Evolutionary conservation across 2,888 invertebrate species (phyloP).

Genomic region (Dasypogon diadema): DNA sequence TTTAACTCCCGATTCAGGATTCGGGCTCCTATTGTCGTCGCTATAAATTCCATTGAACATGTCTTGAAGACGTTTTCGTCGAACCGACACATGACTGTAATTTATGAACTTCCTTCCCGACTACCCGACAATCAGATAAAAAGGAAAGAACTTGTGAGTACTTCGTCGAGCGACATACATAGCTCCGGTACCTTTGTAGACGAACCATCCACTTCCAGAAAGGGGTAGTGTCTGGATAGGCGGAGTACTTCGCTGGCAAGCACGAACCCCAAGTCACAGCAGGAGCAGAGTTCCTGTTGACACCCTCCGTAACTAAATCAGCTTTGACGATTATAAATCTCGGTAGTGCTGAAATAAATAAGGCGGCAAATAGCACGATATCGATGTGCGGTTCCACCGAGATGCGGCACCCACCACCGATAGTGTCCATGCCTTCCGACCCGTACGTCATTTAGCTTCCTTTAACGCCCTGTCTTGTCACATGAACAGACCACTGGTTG

Average conservation of each 20-base stretch:
- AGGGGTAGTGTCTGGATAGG: constrained; percentile 26
- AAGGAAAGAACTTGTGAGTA: constrained; percentile 44
- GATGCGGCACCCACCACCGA: constrained; percentile 37
- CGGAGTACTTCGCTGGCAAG: constrained; percentile 44
- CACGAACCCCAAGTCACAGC: constrained; percentile 54
- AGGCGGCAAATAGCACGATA: constrained; percentile 51
- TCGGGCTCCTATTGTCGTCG: constrained; percentile 53
- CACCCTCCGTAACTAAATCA: constrained; percentile 56
- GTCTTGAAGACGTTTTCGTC: constrained; percentile 52
- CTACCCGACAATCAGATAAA: constrained; percentile 54
- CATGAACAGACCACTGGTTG: constrained; percentile 40
- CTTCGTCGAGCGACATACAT: not conserved
- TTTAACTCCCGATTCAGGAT: constrained; percentile 51
- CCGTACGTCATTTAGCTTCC: constrained; percentile 47
- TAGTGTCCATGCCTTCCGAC: constrained; percentile 39
- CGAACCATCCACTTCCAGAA: constrained; percentile 26
- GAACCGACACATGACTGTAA: constrained; percentile 54
- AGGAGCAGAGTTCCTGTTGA: constrained; percentile 56
- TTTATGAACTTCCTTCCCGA: constrained; percentile 57
- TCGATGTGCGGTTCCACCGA: constrained; percentile 34
- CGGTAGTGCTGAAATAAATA: constrained; percentile 54
- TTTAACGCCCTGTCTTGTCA: constrained; percentile 46
- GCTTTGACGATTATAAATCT: constrained; percentile 55
- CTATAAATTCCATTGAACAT: constrained; percentile 55
- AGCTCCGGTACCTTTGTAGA: constrained; percentile 25